A percentile compares a stretch with the other conserved stretches of the same genome.
These are phyloP conservation scores for Pelodytes ibericus DNA, from an alignment of 2,797 vertebrate species.

Conservation along the genomic window DNA sequence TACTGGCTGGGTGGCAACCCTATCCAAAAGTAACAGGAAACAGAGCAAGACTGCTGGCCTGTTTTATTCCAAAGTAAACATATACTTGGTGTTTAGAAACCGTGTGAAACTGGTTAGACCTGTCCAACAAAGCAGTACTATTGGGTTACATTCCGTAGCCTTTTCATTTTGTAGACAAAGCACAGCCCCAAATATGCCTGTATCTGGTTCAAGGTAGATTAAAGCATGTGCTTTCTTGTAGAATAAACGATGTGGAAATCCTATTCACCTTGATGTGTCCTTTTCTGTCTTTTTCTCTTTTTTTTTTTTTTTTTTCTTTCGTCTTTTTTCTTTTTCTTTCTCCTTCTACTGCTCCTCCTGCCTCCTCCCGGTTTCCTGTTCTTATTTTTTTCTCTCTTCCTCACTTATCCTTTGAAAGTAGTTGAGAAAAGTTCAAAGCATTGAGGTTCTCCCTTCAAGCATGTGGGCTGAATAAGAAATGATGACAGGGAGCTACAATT, in stretches of 20 bases:
- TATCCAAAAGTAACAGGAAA: neutral
- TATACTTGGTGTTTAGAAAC: conserved; percentile 58
- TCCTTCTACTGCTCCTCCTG: conserved; percentile 64
- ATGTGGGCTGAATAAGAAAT: conserved; percentile 65
- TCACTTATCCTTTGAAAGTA: conserved; percentile 73
- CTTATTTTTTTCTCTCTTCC: conserved; percentile 52
- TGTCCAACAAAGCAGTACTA: conserved; percentile 59
- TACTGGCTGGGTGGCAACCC: too few relatives aligned
- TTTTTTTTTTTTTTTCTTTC: conserved; percentile 57
- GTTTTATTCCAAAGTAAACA: conserved; percentile 48
- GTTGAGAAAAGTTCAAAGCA: conserved; percentile 75
- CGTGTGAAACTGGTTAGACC: conserved; percentile 65
- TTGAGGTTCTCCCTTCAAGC: conserved; percentile 63
- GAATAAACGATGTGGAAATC: conserved; percentile 84
- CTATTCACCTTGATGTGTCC: conserved; percentile 87
- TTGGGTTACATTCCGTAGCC: conserved; percentile 58
- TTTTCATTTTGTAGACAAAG: conserved; percentile 69
- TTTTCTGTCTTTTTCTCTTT: conserved; percentile 64
- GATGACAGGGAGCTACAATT: conserved; percentile 57
- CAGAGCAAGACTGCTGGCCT: conserved; percentile 56
- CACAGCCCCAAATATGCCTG: conserved; percentile 62
- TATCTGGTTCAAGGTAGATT: conserved; percentile 69
- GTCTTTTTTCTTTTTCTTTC: conserved; percentile 35
- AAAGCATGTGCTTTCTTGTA: conserved; percentile 75
- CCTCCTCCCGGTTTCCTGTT: conserved; percentile 63